These are phyloP conservation scores for Deilephila porcellus DNA, from an alignment of 2,888 invertebrate genomes.

Conservation along the genomic window DNA sequence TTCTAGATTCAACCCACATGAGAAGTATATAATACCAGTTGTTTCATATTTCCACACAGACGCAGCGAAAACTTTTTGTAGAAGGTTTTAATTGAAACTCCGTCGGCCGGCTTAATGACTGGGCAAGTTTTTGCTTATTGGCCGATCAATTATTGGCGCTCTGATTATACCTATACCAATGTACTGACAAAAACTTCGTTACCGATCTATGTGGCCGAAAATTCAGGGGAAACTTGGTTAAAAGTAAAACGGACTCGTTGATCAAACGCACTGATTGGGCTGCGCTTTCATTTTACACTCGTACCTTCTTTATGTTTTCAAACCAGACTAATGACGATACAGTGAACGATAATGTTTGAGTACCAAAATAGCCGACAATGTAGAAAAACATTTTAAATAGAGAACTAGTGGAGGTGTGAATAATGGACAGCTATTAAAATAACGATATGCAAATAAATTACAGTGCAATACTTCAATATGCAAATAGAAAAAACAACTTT, in stretches of 20 bases:
- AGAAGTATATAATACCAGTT: neutral
- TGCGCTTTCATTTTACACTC: neutral
- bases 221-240: neutral
- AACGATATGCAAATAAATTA: too few species aligned
- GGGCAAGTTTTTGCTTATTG: conserved; percentile 26
- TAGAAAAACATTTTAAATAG: neutral
- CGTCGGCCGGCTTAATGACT: conserved; percentile 1
- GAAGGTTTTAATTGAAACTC: conserved; percentile 14
- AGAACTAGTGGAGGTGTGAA: neutral
- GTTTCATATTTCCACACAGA: conserved; percentile 5
- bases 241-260: conserved; percentile 5
- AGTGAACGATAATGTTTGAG: neutral
- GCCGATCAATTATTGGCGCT: conserved; percentile 14
- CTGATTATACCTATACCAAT: neutral
- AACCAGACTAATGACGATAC: neutral
- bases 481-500: too few species aligned
- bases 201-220: neutral
- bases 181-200: conserved; percentile 5
- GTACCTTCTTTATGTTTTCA: neutral
- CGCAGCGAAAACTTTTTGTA: neutral
- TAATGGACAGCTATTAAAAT: too few species aligned
- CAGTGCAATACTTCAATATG: too few species aligned
- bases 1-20: neutral
- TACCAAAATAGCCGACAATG: neutral
- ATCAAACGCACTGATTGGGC: neutral